Base-by-base conservation (phyloP, 1,140 invertebrate species). In the Asbolus verrucosus region DNA sequence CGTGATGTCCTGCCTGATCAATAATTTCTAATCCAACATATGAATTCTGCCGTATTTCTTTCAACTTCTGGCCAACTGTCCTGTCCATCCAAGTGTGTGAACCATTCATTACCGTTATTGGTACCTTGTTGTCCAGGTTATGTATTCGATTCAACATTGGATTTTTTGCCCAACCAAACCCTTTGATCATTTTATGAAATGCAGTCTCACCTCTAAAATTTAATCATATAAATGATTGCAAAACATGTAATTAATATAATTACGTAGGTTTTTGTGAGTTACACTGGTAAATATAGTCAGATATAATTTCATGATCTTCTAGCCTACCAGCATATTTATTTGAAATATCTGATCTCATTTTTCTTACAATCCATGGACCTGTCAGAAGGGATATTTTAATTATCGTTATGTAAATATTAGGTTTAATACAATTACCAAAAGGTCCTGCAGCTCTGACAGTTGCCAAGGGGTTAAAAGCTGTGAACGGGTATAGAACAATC, bases 251-350 rank as follows among this genome's bases (percentile, higher is more conserved):
- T n/a, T n/a, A n/a, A n/a, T n/a, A n/a, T 30, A 83, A 84, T 84
- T 84, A 95, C 93, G 91, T 94, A 16, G 97, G 96, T 59, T 86
- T 88, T 83, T 97, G 95, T 31, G 93, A 90, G 84, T 99, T 99
- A 76, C 95, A 97, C 78, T 98, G 96, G 82, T 97, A 97, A 70
- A 99, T 93, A 79, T 99, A 99, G 74, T 96, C 91, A 13, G 94
- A 90, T 79, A 99, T 92, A 18, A 92, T 82, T 59, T 85, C 85
- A 14, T 89, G 85, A 15, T 93, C 89, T 5, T 89, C 88, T 21
- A 95, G 83, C 13, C 91, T 77, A 15, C 83, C 81, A 13, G 87
- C 76, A 84, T 94, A 98, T 79, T 97, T 96, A 69, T 88, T 87
- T 14, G 92, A 88, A 36, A 98, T 88, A 81, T 98, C 96, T 1